Percentiles rank a stretch among this genome's conserved stretches.
These are phyloP conservation scores for Siphamia tubifer DNA, from an alignment of 2,113 vertebrate species.

Conservation along the genomic window DNA sequence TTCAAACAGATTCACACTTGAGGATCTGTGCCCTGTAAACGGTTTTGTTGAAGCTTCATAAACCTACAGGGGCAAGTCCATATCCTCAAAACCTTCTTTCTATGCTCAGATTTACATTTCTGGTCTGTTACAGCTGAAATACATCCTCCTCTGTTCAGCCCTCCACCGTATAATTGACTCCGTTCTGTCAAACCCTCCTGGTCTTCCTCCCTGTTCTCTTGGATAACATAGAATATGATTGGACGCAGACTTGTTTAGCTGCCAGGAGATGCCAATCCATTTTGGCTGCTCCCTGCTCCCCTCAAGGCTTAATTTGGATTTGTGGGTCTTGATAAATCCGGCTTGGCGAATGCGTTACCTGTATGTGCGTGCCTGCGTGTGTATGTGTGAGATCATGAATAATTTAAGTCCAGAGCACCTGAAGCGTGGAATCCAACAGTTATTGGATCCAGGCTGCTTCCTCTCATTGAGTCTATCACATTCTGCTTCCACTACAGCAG, in stretches of 20 bases:
- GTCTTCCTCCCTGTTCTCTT: not conserved
- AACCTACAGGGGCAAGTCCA: no score
- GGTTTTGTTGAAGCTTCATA: no score
- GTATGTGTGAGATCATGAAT: not conserved
- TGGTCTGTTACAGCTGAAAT: not conserved
- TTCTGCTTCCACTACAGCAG: slow-evolving; percentile 2
- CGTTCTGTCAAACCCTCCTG: not conserved
- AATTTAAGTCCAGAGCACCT: slow-evolving; percentile 34
- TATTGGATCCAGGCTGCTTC: slow-evolving; percentile 36
- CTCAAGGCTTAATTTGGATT: slow-evolving; percentile 29
- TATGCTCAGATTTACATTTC: not conserved
- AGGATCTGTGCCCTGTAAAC: no score
- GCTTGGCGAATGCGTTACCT: slow-evolving; percentile 1
- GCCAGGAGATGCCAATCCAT: not conserved
- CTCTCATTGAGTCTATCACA: not conserved
- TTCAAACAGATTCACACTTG: no score
- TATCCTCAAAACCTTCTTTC: not conserved
- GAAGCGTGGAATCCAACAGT: slow-evolving; percentile 28
- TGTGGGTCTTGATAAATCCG: not conserved
- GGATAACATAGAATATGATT: not conserved
- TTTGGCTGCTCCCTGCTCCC: slow-evolving; percentile 4
- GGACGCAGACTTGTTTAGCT: not conserved
- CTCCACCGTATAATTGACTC: not conserved
- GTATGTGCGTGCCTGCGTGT: slow-evolving; percentile 4
- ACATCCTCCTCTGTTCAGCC: not conserved